Base-by-base conservation (phyloP, 2,113 vertebrate genomes). In the Burhinus bistriatus region DNA sequence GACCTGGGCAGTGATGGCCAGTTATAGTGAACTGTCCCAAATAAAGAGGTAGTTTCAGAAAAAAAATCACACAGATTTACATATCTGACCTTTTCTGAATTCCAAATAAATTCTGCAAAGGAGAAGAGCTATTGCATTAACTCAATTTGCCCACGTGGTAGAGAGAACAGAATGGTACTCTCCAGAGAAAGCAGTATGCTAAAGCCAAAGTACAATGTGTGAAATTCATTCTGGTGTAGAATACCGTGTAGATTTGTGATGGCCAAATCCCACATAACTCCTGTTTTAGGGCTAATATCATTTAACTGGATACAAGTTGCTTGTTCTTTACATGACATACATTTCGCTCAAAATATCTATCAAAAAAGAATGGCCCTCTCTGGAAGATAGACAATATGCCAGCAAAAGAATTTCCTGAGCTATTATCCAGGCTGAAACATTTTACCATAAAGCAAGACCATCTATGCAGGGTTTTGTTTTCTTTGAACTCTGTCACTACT, bases 31-130 rank as follows among this genome's bases (percentile, higher is more conserved):
- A 72, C 36, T 54, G 40, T 66, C 88, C 65, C 51, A 94, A 93
- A 91, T 45, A 73, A 76, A 93, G 78, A 84, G 29, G 54, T 55
- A 75, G n/a, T 62, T 95, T 80, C 78, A 88, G 80, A 69, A 88
- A 72, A 93, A 34, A 73, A 66, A 91, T 72, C 82, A 86, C 55
- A 76, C 9, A 95, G 83, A 79, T 92, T 92, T 91, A 87, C 77
- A 26, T 61, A 78, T 40, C 30, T 86, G 78, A 90, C 66, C 70
- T 93, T 91, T 95, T 73, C 65, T 58, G 88, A 91, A 83, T 93
- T 89, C 49, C 69, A 95, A 79, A 76, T 59, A 54, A 93, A 87
- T 87, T 83, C 49, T 38, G 26, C n/a, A 45, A 52, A 80, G 27
- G 14, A 83, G 42, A 91, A 76, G n/a, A 80, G 23, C 75, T 85